Conservation (phyloP, 2,797 vertebrate species). For the Myripristis jacobus region DNA sequence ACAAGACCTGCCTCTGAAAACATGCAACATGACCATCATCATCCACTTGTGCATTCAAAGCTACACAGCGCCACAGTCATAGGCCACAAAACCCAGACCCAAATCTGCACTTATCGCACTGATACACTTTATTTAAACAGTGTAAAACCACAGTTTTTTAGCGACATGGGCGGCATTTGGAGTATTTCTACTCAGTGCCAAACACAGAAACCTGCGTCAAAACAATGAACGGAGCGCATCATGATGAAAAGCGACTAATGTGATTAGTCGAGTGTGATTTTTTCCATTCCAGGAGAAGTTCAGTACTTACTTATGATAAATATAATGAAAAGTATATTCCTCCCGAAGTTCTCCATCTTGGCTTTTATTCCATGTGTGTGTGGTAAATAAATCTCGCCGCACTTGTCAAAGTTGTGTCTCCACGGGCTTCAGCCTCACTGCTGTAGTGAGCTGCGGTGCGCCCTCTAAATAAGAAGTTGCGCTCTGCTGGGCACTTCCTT, state of each 20-base stretch:
- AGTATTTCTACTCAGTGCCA: too few relatives aligned
- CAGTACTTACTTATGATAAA: conserved; percentile 62
- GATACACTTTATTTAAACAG: too few relatives aligned
- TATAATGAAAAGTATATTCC: conserved; percentile 36
- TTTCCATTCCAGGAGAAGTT: background rate
- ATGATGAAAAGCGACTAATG: background rate
- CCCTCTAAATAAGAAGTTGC: conserved; percentile 46
- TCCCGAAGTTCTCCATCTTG: conserved; percentile 63
- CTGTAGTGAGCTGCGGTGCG: conserved; percentile 47
- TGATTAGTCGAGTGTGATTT: too few relatives aligned
- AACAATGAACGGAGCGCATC: background rate
- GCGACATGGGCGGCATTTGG: too few relatives aligned
- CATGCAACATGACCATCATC: background rate
- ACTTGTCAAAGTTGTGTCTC: conserved; percentile 52
- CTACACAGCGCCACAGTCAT: too few relatives aligned
- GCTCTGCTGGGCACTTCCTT: background rate
- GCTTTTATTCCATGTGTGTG: conserved; percentile 39
- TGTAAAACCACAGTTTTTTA: too few relatives aligned
- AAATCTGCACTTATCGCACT: too few relatives aligned
- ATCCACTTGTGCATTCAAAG: background rate
- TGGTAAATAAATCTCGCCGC: conserved; percentile 30
- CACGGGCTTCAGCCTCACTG: background rate
- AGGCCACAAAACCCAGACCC: too few relatives aligned
- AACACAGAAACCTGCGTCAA: too few relatives aligned
- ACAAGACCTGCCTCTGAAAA: background rate